Evolutionary conservation across 64 coral and sea anemone genomes (phyloP), one percentile per base, ranked within the genome.

Genomic region (Exaiptasia diaphana): DNA sequence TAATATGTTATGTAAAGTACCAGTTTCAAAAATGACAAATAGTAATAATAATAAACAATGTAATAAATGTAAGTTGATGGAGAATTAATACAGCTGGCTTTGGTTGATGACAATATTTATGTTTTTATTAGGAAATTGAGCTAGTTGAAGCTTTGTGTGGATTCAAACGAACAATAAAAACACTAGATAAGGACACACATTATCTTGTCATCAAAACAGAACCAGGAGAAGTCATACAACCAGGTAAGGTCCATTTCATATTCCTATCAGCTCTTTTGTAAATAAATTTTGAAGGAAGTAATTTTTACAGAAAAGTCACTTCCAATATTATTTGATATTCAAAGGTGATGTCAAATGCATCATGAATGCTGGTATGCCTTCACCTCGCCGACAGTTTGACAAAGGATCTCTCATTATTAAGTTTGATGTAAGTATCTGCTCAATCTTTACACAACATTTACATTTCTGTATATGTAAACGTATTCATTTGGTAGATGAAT

Each of bases 91-190:
- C n/a, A n/a, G n/a, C n/a, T n/a, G n/a, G n/a, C n/a, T n/a, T n/a
- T n/a, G n/a, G n/a, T n/a, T n/a, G n/a, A n/a, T n/a, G n/a, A n/a
- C n/a, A n/a, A n/a, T n/a, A n/a, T n/a, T n/a, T n/a, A n/a, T n/a
- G n/a, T n/a, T n/a, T n/a, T n/a, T n/a, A n/a, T n/a, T n/a, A 94
- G 91, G 94, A 97, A 85, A 78, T 97, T 24, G 83, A 92, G 2
- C 71, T 97, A 67, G 89, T 89, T 28, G 94, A 97, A 67, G 63
- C 94, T 41, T 80, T 97, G 0, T 97, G 94, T 85, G 94, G 94
- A 1, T 97, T 97, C 41, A 75, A 92, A 42, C 74, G 71, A 68
- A 67, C 67, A 11, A 76, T 97, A 67, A 63, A 81, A 34, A 97
- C 81, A 33, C 53, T 97, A 62, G 90, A 92, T 70, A 92, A 92